phyloP scores from a whole-genome alignment of 2,888 invertebrate genomes.

The Ephialtes manifestator region DNA sequence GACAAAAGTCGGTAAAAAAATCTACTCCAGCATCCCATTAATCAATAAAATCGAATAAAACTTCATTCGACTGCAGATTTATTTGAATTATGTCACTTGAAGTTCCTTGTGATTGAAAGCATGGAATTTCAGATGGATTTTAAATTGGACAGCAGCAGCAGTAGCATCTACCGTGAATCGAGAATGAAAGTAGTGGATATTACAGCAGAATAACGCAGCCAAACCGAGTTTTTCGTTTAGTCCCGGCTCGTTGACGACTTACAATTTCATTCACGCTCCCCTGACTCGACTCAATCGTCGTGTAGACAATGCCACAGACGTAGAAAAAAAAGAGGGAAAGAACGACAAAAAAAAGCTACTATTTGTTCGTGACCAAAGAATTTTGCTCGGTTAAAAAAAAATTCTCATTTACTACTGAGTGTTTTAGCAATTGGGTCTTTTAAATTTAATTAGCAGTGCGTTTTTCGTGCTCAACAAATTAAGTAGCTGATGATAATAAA shows the following conservation, averaged over 20 bases:
- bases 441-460: background rate
- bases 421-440: background rate
- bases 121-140: slow-evolving; percentile 34
- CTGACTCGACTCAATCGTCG: slow-evolving; percentile 27
- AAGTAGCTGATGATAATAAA: background rate
- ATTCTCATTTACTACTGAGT: background rate
- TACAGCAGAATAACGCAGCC: background rate
- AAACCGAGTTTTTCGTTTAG: slow-evolving; percentile 30
- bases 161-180: slow-evolving; percentile 16
- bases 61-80: background rate
- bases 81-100: too few relatives aligned
- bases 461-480: slow-evolving; percentile 5
- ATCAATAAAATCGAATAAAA: too few relatives aligned
- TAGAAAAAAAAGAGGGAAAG: background rate
- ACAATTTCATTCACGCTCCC: slow-evolving; percentile 42
- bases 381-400: background rate
- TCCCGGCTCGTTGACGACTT: slow-evolving; percentile 35
- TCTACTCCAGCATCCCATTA: too few relatives aligned
- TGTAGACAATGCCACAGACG: background rate
- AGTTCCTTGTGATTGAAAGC: background rate
- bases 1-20: too few relatives aligned
- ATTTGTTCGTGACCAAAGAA: background rate
- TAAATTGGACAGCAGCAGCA: slow-evolving; percentile 21
- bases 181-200: slow-evolving; percentile 38
- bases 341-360: background rate